phyloP scores from a whole-genome alignment of 37 sponge, comb jelly and placozoan species.

The Spongia lamella region DNA sequence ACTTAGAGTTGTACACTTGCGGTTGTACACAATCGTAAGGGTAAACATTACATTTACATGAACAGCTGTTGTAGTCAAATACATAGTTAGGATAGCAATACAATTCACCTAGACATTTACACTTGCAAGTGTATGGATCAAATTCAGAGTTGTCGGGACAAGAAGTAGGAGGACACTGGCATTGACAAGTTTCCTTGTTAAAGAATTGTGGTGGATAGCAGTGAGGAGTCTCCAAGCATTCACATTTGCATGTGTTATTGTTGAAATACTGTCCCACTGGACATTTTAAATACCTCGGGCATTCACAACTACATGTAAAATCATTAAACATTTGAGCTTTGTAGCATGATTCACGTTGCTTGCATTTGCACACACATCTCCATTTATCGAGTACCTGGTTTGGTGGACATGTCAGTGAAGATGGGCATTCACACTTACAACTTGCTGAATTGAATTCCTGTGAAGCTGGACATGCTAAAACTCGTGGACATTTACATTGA shows the following conservation, averaged over 20 bases:
- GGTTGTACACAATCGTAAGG: not conserved
- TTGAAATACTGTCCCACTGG: slow-evolving; percentile 13
- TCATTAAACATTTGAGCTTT: slow-evolving; percentile 4
- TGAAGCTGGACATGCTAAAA: not conserved
- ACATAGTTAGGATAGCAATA: too few relatives aligned
- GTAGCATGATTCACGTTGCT: not conserved
- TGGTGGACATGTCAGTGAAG: slow-evolving; percentile 1
- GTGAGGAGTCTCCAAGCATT: slow-evolving; percentile 10
- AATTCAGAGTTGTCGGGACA: slow-evolving; percentile 20
- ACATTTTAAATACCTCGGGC: slow-evolving; percentile 26
- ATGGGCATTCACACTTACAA: slow-evolving; percentile 40
- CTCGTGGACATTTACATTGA: not conserved
- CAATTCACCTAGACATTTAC: not conserved
- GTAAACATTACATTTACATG: not conserved
- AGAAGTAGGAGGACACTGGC: slow-evolving; percentile 21
- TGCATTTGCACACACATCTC: slow-evolving; percentile 31
- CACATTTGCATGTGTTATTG: slow-evolving; percentile 23
- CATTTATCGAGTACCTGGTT: slow-evolving; percentile 8
- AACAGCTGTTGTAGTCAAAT: too few relatives aligned
- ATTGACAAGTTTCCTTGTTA: slow-evolving; percentile 27
- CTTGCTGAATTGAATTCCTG: slow-evolving; percentile 6
- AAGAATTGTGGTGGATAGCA: slow-evolving; percentile 12
- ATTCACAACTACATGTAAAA: slow-evolving; percentile 23
- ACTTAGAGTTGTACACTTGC: not conserved
- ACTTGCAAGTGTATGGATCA: slow-evolving; percentile 5